Evolutionary conservation across 2,888 invertebrate species (phyloP).

Genomic region (Hyles lineata): DNA sequence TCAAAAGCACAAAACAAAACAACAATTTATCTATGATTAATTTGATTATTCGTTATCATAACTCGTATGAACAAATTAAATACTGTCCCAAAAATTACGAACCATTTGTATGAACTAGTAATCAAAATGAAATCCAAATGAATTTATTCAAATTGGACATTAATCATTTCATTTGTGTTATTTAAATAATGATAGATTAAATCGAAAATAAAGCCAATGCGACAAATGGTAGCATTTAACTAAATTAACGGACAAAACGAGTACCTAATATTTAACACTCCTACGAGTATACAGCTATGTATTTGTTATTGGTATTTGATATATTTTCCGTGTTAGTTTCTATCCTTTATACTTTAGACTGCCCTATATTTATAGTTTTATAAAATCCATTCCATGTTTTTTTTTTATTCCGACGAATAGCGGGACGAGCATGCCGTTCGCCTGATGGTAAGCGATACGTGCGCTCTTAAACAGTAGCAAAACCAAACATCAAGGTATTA

Average conservation of each 20-base stretch:
- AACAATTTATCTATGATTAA: slow-evolving; percentile 3
- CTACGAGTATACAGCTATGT: too few relatives aligned
- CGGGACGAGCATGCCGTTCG: too few relatives aligned
- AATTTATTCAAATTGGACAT: slow-evolving; percentile 36
- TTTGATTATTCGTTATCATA: slow-evolving; percentile 22
- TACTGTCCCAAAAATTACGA: slow-evolving; percentile 37
- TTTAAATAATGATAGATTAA: slow-evolving; percentile 18
- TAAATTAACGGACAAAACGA: background rate
- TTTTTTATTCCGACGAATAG: too few relatives aligned
- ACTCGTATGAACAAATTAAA: slow-evolving; percentile 33
- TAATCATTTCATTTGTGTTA: slow-evolving; percentile 31
- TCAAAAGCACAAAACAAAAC: background rate
- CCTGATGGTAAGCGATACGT: too few relatives aligned
- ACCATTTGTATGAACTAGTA: slow-evolving; percentile 37
- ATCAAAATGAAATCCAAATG: slow-evolving; percentile 37
- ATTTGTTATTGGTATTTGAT: too few relatives aligned
- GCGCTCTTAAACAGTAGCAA: too few relatives aligned
- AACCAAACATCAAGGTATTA: too few relatives aligned
- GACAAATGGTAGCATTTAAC: background rate
- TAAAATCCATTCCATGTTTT: too few relatives aligned
- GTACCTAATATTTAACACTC: background rate
- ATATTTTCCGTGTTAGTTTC: too few relatives aligned
- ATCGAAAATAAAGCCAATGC: slow-evolving; percentile 8
- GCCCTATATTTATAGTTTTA: too few relatives aligned
- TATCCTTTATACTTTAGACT: too few relatives aligned